Conservation (phyloP, 2,113 vertebrate species). For the Pelusios castaneus region DNA sequence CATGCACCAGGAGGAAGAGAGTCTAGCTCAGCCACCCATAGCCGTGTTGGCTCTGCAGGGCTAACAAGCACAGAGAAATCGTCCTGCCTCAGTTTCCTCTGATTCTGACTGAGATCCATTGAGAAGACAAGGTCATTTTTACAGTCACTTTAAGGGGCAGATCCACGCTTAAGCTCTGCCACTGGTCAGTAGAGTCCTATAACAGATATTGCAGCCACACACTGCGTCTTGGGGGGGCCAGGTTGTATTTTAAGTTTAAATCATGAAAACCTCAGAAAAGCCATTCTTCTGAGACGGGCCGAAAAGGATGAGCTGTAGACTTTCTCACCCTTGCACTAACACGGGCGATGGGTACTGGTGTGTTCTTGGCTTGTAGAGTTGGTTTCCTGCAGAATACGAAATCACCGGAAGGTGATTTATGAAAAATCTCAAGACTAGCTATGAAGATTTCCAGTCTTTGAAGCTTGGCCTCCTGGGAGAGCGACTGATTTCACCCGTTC, state of each 20-base stretch:
- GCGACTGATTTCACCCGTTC: background rate
- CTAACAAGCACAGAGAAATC: background rate
- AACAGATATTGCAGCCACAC: background rate
- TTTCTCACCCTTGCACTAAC: background rate
- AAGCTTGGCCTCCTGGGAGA: background rate
- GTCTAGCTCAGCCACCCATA: background rate
- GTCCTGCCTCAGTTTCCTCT: background rate
- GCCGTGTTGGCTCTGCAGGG: background rate
- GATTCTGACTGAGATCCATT: background rate
- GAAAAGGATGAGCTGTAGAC: background rate
- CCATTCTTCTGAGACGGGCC: background rate
- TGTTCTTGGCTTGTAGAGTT: background rate
- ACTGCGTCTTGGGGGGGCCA: no score
- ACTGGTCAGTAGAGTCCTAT: background rate
- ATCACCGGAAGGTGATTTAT: background rate
- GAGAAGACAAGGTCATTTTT: background rate
- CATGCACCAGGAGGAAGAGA: background rate
- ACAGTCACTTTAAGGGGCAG: background rate
- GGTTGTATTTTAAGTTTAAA: background rate
- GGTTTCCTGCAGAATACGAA: background rate
- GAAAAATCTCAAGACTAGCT: background rate
- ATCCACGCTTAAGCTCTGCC: background rate
- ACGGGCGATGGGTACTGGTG: background rate
- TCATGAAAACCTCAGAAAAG: background rate
- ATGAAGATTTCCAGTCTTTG: background rate